phyloP scores from a whole-genome alignment of 2,797 vertebrate genomes.

The Sandelia bainsii region DNA sequence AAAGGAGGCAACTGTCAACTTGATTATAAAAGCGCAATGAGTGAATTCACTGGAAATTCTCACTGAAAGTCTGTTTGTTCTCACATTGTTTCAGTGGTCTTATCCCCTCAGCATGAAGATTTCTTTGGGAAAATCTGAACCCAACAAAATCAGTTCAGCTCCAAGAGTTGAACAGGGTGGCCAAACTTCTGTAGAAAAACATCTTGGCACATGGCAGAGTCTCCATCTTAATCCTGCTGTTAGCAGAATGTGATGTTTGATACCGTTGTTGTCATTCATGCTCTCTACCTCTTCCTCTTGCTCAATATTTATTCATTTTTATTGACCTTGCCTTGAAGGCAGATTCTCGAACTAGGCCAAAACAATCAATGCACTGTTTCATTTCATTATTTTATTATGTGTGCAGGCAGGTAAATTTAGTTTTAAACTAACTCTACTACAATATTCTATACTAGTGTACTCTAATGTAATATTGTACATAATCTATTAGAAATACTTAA shows the following conservation, averaged over 20 bases:
- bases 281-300: too few relatives aligned
- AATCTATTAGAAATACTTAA: too few relatives aligned
- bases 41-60: background rate
- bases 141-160: background rate
- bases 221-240: slow-evolving; percentile 16
- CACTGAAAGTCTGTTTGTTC: background rate
- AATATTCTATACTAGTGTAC: too few relatives aligned
- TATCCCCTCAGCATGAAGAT: slow-evolving; percentile 8
- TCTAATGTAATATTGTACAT: too few relatives aligned
- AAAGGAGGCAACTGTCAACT: too few relatives aligned
- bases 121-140: slow-evolving; percentile 20
- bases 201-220: background rate
- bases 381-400: too few relatives aligned
- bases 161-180: background rate
- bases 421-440: too few relatives aligned
- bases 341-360: background rate
- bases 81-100: slow-evolving; percentile 9
- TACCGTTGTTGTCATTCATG: background rate
- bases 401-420: too few relatives aligned
- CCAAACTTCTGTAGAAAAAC: slow-evolving; percentile 8
- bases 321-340: too few relatives aligned
- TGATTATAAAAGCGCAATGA: too few relatives aligned
- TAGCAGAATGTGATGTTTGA: background rate
- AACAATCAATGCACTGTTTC: background rate
- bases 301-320: too few relatives aligned